Evolutionary conservation across 2,888 invertebrate genomes (phyloP), one percentile per base, ranked within the genome.

Genomic region (Drosophila ustulata): DNA sequence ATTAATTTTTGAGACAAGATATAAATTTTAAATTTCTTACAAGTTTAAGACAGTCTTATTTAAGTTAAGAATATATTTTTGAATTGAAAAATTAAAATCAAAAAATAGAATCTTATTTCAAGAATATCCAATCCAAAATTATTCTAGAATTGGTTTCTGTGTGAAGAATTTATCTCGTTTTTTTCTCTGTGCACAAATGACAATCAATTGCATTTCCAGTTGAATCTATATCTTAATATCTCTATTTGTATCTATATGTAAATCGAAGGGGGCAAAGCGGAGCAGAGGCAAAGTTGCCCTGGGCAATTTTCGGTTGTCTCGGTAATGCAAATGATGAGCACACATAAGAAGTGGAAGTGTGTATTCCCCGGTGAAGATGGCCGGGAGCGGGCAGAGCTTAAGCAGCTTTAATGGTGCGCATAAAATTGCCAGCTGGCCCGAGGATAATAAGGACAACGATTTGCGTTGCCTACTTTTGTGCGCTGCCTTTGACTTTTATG

Each of bases 321-420:
- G 64, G 75, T 46, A 78, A 78, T 75, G 79, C 68, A 74, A 75
- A 78, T 63, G 50, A 26, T 46, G 66, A 64, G 32, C 4, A 11
- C 39, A 32, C 37, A 30, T n/a, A 58, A 34, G 34, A 11, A n/a
- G 37, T 32, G 9, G 18, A 4, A 30, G 30, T 30, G 30, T 30
- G 18, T 25, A 52, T 11, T 25, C 25, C 45, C 41, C 41, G n/a
- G 46, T 25, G 56, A 43, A 70, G 68, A 73, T 82, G 79, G 74
- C 82, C 80, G 66, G 70, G 66, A 73, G 78, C 80, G 66, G 70
- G 66, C 71, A 75, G 66, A 71, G 72, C 71, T 70, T 74, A 80
- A 80, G 75, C 78, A 63, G 83, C 83, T 85, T 89, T 88, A 88
- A 89, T 88, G 82, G 75, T 32, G 85, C 73, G 69, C 71, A 80